These are phyloP conservation scores for Octomys mimax DNA, from an alignment of 2,797 vertebrate species.

Conservation along the genomic window DNA sequence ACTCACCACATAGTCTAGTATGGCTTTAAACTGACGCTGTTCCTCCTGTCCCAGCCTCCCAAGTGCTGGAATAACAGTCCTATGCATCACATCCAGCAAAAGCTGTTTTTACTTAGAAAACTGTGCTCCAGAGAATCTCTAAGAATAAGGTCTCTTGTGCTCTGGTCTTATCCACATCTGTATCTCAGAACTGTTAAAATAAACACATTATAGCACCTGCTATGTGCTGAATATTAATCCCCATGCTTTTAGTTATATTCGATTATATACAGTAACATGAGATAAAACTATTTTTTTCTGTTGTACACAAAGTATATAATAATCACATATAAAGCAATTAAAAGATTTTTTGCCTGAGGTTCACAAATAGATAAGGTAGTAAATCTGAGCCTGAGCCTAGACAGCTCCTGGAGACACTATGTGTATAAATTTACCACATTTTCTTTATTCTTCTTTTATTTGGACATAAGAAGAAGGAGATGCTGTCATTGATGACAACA, in stretches of 20 bases:
- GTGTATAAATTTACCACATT: not conserved
- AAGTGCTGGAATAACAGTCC: not conserved
- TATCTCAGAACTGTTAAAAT: constrained; percentile 8
- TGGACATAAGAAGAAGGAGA: not conserved
- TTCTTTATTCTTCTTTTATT: not conserved
- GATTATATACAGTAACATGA: constrained; percentile 13
- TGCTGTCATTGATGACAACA: not conserved
- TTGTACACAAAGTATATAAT: constrained; percentile 35
- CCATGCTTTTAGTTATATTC: not conserved
- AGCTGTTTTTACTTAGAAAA: constrained; percentile 25
- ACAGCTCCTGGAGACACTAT: not conserved
- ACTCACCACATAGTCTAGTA: not conserved
- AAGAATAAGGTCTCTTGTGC: not conserved
- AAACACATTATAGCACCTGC: not conserved
- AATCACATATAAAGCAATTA: not conserved
- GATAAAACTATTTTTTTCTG: not conserved
- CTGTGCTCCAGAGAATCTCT: not conserved
- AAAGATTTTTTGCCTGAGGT: not conserved
- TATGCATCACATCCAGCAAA: not conserved
- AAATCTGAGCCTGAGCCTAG: not conserved
- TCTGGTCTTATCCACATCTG: not conserved
- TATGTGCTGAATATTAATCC: not conserved
- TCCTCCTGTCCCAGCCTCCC: not conserved
- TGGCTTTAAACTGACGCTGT: not conserved
- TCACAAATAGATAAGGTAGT: not conserved